Percentiles rank a stretch among this genome's conserved stretches.
These are phyloP conservation scores for Vesta saturnalis DNA, from an alignment of 2,888 invertebrate genomes.

Conservation along the genomic window DNA sequence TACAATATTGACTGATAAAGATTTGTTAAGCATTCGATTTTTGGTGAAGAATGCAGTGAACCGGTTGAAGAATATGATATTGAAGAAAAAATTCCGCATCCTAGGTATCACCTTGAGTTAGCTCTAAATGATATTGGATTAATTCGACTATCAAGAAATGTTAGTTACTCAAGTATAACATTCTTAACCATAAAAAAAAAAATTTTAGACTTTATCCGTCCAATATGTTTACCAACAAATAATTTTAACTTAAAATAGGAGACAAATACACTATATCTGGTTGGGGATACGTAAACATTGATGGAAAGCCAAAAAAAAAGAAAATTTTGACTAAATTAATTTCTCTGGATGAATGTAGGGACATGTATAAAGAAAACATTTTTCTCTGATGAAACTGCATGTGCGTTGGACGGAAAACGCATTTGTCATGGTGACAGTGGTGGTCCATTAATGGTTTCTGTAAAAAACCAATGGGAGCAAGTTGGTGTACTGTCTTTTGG, in stretches of 20 bases:
- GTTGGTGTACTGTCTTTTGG: conserved; percentile 3
- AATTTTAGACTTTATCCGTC: conserved; percentile 62
- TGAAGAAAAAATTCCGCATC: conserved; percentile 6
- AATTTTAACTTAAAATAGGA: conserved; percentile 46
- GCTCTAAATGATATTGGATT: conserved; percentile 58
- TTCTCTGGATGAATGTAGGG: neutral
- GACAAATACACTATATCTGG: conserved; percentile 52
- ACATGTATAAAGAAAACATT: neutral
- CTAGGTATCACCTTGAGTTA: neutral
- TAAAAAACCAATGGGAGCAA: conserved; percentile 8
- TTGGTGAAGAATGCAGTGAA: neutral
- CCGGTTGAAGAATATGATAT: neutral
- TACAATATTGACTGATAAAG: neutral
- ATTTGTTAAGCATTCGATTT: neutral
- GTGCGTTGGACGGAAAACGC: neutral
- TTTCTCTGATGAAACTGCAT: neutral
- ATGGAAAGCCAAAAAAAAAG: neutral
- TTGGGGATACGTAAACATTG: conserved; percentile 55
- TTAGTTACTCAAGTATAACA: conserved; percentile 32
- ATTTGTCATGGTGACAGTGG: conserved; percentile 2
- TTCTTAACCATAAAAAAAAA: neutral
- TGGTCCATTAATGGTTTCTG: neutral
- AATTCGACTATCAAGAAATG: conserved; percentile 62
- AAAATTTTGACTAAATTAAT: neutral
- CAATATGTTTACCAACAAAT: conserved; percentile 58